These are phyloP conservation scores for Austrofundulus limnaeus DNA, from an alignment of 2,113 vertebrate species.

Conservation along the genomic window DNA sequence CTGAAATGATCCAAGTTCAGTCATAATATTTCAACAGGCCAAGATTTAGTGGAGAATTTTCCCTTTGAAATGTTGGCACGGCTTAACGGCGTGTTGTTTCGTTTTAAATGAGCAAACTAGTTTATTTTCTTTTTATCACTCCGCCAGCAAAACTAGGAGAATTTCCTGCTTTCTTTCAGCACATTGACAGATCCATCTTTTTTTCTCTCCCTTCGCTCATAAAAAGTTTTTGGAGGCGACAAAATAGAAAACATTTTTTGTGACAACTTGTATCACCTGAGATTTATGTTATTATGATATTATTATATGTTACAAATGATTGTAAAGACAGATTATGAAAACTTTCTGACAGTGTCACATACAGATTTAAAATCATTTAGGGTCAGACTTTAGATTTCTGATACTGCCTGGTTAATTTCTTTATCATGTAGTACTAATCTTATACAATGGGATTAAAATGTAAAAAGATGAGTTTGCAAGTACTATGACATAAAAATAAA, in stretches of 20 bases:
- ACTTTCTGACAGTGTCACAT: too few relatives aligned
- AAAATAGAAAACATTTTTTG: not conserved
- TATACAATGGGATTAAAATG: too few relatives aligned
- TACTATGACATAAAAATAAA: too few relatives aligned
- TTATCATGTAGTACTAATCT: too few relatives aligned
- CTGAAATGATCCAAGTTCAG: conserved; percentile 52
- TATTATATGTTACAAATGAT: too few relatives aligned
- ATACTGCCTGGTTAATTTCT: too few relatives aligned
- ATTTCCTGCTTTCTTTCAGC: conserved; percentile 15
- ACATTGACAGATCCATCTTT: not conserved
- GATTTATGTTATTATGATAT: too few relatives aligned
- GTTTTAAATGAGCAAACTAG: conserved; percentile 44
- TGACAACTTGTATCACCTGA: too few relatives aligned
- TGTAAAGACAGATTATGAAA: too few relatives aligned
- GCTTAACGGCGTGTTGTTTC: not conserved
- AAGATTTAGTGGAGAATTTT: conserved; percentile 47
- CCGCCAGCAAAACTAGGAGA: conserved; percentile 15
- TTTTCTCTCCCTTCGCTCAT: not conserved
- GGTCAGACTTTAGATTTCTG: too few relatives aligned
- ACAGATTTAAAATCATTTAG: too few relatives aligned
- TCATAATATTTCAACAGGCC: conserved; percentile 58
- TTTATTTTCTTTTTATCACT: conserved; percentile 35
- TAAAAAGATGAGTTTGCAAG: not conserved
- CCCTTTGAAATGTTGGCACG: conserved; percentile 38
- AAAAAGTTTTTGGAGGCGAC: not conserved